Percentiles rank a stretch among this genome's conserved stretches.
Evolutionary conservation across 2,113 vertebrate genomes (phyloP).

Genomic region (Sula dactylatra): DNA sequence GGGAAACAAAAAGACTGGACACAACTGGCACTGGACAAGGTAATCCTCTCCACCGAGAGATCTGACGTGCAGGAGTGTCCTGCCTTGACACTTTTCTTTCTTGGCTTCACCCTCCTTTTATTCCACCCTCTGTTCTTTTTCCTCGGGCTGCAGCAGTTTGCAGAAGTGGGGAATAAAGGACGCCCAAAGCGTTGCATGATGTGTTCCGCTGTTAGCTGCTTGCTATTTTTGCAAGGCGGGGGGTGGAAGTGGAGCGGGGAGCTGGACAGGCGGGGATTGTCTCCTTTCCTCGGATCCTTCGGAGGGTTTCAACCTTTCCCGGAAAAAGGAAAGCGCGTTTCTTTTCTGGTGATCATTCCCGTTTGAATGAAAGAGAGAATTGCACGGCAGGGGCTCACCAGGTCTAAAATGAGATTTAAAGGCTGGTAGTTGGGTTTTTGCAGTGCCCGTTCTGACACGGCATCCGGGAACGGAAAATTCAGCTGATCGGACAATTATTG

Average conservation of each 20-base stretch:
- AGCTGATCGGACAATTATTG: not conserved
- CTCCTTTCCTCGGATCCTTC: not conserved
- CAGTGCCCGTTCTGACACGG: not conserved
- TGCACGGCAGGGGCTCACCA: not conserved
- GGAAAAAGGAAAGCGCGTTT: not conserved
- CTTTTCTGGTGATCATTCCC: not conserved
- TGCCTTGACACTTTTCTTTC: not conserved
- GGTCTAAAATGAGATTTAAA: not conserved
- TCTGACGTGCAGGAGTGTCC: not conserved
- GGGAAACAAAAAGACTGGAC: constrained; percentile 63
- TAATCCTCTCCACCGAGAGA: constrained; percentile 36
- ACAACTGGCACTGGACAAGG: constrained; percentile 68
- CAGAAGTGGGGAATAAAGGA: not conserved
- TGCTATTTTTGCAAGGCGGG: not conserved
- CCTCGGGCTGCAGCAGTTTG: not conserved
- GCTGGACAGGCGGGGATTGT: not conserved
- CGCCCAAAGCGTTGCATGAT: not conserved
- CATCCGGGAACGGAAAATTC: not conserved
- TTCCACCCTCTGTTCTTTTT: not conserved
- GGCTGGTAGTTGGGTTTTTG: not conserved
- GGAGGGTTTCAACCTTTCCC: not conserved
- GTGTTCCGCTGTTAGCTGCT: not conserved
- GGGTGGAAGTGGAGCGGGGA: not conserved
- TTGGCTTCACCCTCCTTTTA: not conserved
- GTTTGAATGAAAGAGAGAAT: not conserved